Base-by-base conservation (phyloP, 2,113 vertebrate species). In the Chaetura pelagica region DNA sequence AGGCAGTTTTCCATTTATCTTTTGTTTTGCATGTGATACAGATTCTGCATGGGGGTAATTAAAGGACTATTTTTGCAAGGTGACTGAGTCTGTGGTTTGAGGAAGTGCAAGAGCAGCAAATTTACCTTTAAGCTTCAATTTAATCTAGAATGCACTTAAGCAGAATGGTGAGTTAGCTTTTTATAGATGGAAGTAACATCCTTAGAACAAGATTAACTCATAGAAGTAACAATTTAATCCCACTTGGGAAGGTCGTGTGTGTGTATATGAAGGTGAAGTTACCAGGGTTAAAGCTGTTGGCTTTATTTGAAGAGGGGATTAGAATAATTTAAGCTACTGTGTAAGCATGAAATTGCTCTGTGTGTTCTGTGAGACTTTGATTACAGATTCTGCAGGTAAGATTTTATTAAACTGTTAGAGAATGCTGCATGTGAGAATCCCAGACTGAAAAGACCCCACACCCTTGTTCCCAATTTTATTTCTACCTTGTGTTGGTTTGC, bases 391-490 rank as follows among this genome's bases (percentile, higher is more conserved):
- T 69, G 93, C 96, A 98, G 98, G 98, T 98, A 98, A 98, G 98
- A 96, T 18, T 68, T 95, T 59, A 92, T 87, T 62, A 79, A 90
- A 97, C 85, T 87, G 46, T 97, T 97, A 83, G 69, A 98, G 97
- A 98, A 98, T 98, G 98, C 95, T 98, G 98, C 98, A 98, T 98
- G 98, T 97, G 82, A 97, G 82, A 97, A 72, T 84, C 95, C 59
- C 80, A 91, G 93, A 97, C 77, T 95, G 86, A 97, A 97, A 92
- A 67, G 95, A 97, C 88, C 97, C 97, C 75, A 74, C 94, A 84
- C 94, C 95, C 97, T 86, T 95, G 93, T 98, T 95, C 97, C 89
- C 86, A 29, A 1, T 97, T 98, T 98, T 96, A 97, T 98, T 98
- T 98, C 96, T 90, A 89, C 97, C 97, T 98, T 98, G 89, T 97